Base-by-base conservation (phyloP, 1,140 invertebrate genomes). In the Leucophenga varia region DNA sequence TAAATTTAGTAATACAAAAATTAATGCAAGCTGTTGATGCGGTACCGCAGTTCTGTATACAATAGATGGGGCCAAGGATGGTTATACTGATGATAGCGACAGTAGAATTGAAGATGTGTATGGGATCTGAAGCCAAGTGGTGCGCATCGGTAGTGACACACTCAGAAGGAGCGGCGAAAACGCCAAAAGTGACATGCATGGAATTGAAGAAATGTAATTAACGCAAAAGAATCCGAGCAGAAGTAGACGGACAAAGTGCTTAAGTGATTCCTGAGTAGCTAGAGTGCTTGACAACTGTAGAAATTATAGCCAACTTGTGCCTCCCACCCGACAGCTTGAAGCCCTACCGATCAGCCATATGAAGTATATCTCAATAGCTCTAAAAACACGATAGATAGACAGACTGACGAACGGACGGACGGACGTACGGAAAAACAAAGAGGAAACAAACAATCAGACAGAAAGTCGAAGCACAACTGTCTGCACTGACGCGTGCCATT, bases 1-100 rank as follows among this genome's bases (percentile, higher is more conserved):
- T 65, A 63, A 65, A 67, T 65, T 65, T 65, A 65, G 63, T 65
- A 67, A 67, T 65, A 65, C 59, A 47, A 52, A 63, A 63, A 61
- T 63, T 61, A 63, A 61, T 52, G 50, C 48, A 17, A 20, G 20
- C 19, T 17, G 35, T 6, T 19, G n/a, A 10, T 3, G 21, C 32
- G 38, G 31, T n/a, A n/a, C 16, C 35, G n/a, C 10, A 36, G 35
- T n/a, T 41, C 31, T 36, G 17, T n/a, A n/a, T n/a, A 21, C 19
- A n/a, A 17, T 17, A 10, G 61, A 67, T 59, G 61, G 49, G 59
- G 61, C 22, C 22, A 10, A 25, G 5, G 22, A 25, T 25, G 22
- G 5, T 6, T 10, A 25, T 25, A 10, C 22, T 25, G 22, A 25
- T 25, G 22, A 25, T n/a, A n/a, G n/a, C n/a, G n/a, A n/a, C n/a